Percentiles rank a stretch among this genome's conserved stretches.
Conservation (phyloP, 2,113 vertebrate species). For the Engystomops pustulosus region DNA sequence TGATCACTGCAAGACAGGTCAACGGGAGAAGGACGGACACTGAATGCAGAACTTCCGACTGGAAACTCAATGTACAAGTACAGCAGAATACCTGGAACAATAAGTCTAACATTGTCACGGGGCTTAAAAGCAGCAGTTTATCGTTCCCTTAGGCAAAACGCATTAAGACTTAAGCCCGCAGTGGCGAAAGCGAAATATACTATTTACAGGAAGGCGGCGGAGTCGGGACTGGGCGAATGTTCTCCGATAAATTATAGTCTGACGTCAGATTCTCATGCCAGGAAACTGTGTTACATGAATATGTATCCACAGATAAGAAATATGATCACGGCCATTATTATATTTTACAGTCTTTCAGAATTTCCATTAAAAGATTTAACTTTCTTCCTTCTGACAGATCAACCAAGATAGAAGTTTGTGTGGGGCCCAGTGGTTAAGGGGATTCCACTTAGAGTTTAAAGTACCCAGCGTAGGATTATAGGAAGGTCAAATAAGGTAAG, state of each 20-base stretch:
- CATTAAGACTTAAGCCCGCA: constrained; percentile 6
- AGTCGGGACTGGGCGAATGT: constrained; percentile 3
- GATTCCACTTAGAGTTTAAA: not conserved
- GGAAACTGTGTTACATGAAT: not conserved
- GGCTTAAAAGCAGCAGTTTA: constrained; percentile 33
- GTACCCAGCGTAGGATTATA: not conserved
- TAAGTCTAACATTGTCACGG: constrained; percentile 33
- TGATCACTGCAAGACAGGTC: constrained; percentile 21
- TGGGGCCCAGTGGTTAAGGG: no score
- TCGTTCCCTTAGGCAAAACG: constrained; percentile 40
- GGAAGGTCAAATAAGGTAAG: not conserved
- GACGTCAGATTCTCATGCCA: constrained; percentile 27
- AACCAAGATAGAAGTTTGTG: no score
- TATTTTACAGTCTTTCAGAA: not conserved
- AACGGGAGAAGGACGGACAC: not conserved
- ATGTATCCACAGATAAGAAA: not conserved
- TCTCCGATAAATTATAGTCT: constrained; percentile 32
- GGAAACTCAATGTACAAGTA: constrained; percentile 7
- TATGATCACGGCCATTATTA: not conserved
- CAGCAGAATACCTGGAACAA: constrained; percentile 13
- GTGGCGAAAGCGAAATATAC: not conserved
- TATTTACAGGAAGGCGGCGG: constrained; percentile 6
- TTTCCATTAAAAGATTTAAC: not conserved
- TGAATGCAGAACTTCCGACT: not conserved
- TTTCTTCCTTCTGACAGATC: not conserved